Percentiles rank a stretch among this genome's conserved stretches.
phyloP scores from a whole-genome alignment of 2,113 vertebrate genomes.

The Pseudorectes ferrugineus region DNA sequence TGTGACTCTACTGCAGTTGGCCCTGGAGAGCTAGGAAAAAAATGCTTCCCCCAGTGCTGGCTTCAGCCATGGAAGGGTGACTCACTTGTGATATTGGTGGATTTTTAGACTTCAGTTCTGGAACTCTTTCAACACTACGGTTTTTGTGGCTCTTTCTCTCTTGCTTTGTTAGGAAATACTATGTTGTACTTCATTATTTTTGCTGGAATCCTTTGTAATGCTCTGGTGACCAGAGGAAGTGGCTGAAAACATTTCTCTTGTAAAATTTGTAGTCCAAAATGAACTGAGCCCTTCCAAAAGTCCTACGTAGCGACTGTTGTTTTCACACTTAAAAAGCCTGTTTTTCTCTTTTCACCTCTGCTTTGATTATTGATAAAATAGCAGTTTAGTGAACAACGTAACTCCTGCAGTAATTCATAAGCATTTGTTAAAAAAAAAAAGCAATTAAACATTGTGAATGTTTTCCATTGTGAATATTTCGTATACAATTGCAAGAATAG shows the following conservation, averaged over 20 bases:
- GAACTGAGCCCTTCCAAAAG: background rate
- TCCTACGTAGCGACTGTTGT: fast-evolving
- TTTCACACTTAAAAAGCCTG: background rate
- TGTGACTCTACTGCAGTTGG: background rate
- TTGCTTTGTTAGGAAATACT: slow-evolving; percentile 10
- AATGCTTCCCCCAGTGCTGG: fast-evolving
- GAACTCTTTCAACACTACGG: background rate
- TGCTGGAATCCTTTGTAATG: background rate
- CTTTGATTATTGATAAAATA: background rate
- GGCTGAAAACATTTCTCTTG: background rate
- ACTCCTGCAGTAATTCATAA: background rate
- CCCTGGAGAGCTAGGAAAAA: background rate
- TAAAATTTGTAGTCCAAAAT: background rate
- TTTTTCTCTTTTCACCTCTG: background rate
- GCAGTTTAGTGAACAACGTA: background rate
- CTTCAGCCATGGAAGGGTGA: background rate
- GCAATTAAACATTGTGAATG: background rate
- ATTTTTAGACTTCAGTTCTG: background rate
- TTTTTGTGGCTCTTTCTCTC: background rate
- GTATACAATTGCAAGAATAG: background rate
- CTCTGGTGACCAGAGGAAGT: background rate
- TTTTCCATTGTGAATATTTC: background rate
- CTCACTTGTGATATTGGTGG: background rate
- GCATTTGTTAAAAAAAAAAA: background rate
- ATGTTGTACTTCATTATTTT: background rate